Evolutionary conservation across 1,140 invertebrate genomes (phyloP), one percentile per base, ranked within the genome.

Genomic region (Carposina sasakii): DNA sequence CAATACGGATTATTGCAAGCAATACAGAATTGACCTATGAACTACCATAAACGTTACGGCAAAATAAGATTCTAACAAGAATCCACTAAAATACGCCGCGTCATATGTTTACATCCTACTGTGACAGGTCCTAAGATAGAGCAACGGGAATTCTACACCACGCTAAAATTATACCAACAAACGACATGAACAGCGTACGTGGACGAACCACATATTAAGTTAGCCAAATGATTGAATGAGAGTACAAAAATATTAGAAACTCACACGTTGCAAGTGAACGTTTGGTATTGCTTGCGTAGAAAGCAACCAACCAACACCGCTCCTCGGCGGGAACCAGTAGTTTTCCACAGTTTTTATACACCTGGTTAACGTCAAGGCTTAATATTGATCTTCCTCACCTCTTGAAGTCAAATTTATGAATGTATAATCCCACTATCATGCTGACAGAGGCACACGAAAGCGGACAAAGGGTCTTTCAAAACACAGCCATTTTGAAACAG

Each of bases 401-500:
- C 74, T 74, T 62, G 63, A 76, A 83, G 65, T 75, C 60, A 79
- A 76, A 60, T 68, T 76, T 81, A 55, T 82, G 72, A 68, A 57
- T 66, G 76, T 78, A 72, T 67, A 74, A 82, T 76, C 63, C 75
- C 73, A 85, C 73, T 85, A 85, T 74, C 83, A 85, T 85, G 76
- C 81, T 84, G 81, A 64, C 69, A 76, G 63, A 76, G 76, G 73
- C 67, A 75, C 60, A 78, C 66, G 74, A 81, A 82, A 82, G 74
- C 70, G 81, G 76, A 85, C 81, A 85, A 85, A 85, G 83, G 71
- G 79, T 82, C 83, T 76, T 83, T 85, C 83, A 85, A 84, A 84
- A 83, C 75, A 85, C 83, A 85, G 83, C 83, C 83, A 85, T 85
- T 81, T 85, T 85, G 82, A 84, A 84, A 83, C 78, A 63, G 79